Evolutionary conservation across 1,140 invertebrate genomes (phyloP), one percentile per base, ranked within the genome.

Genomic region (Agrypnia vestita): DNA sequence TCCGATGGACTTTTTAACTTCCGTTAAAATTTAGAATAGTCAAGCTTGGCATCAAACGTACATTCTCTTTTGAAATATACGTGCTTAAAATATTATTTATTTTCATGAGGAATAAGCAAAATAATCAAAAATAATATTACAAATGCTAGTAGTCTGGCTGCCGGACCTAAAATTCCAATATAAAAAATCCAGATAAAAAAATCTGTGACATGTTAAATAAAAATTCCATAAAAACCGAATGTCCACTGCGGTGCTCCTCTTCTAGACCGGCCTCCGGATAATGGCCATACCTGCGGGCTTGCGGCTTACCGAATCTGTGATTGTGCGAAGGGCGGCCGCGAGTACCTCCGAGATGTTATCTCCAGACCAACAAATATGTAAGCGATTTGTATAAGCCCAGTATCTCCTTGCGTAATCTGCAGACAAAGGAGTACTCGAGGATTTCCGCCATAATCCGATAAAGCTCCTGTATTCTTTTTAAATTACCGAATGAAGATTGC

Each of bases 371-470:
- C 62, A 80, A 69, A 80, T 80, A 80, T 76, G 79, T 76, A 75
- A 80, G 73, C 73, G 74, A 82, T 82, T 82, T 82, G 78, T 80
- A 73, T 19, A 73, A 78, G 59, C 64, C 53, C 78, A 72, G 53
- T 82, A 76, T 78, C 53, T 49, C 19, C 51, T 82, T 82, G 81
- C 81, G 81, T 82, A 82, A 82, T 82, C 78, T 82, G 61, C 53
- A 21, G 75, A 82, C 81, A 82, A 82, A 80, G 47, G 56, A 62
- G 25, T 75, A 4, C 55, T 78, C 64, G 21, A 82, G 81, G 74
- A 77, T 80, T 80, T 82, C 78, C 78, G 73, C 76, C 73, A 71
- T 82, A 82, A 82, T 82, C 81, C 81, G 81, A 82, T 82, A 82
- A 82, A 73, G 77, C 76, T 56, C 67, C 77, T 59, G 76, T 82